Conservation (phyloP, 2,797 vertebrate species). For the Takifugu ocellatus region DNA sequence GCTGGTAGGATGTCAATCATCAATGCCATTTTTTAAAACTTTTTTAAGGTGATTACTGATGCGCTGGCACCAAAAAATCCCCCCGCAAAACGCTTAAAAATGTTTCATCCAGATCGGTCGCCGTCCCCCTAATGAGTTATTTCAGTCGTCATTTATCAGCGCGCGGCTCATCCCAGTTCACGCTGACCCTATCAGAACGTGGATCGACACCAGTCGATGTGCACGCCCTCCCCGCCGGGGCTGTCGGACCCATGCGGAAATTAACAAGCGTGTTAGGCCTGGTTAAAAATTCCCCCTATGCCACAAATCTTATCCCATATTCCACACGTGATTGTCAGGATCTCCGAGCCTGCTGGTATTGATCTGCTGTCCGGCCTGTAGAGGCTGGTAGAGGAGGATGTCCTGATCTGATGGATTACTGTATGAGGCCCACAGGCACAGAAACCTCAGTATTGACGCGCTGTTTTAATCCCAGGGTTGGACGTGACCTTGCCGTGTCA, state of each 20-base stretch:
- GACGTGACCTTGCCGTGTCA: slow-evolving; percentile 76
- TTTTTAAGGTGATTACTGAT: slow-evolving; percentile 38
- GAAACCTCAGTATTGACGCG: slow-evolving; percentile 75
- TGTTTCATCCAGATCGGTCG: slow-evolving; percentile 37
- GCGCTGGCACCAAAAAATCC: slow-evolving; percentile 13
- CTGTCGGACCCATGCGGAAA: slow-evolving; percentile 38
- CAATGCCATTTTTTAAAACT: slow-evolving; percentile 37
- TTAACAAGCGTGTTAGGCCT: slow-evolving; percentile 23
- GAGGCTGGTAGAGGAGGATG: slow-evolving; percentile 71
- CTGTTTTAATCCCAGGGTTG: slow-evolving; percentile 76
- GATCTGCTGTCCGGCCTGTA: slow-evolving; percentile 70
- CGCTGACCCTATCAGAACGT: slow-evolving; percentile 52
- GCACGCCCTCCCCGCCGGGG: slow-evolving; percentile 10
- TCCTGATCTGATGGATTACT: slow-evolving; percentile 82
- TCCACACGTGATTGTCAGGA: slow-evolving; percentile 67
- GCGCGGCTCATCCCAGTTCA: slow-evolving; percentile 33
- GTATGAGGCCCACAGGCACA: slow-evolving; percentile 74
- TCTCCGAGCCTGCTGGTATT: slow-evolving; percentile 59
- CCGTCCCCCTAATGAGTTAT: slow-evolving; percentile 37
- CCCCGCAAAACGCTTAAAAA: slow-evolving; percentile 29
- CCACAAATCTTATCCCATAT: slow-evolving; percentile 40
- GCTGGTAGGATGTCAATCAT: slow-evolving; percentile 65
- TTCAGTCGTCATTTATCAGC: slow-evolving; percentile 21
- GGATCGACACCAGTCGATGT: slow-evolving; percentile 40
- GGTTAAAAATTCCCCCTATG: slow-evolving; percentile 42